A percentile compares a stretch with the other conserved stretches of the same genome.
Evolutionary conservation across 2,888 invertebrate genomes (phyloP).

Genomic region (Sesia bembeciformis): DNA sequence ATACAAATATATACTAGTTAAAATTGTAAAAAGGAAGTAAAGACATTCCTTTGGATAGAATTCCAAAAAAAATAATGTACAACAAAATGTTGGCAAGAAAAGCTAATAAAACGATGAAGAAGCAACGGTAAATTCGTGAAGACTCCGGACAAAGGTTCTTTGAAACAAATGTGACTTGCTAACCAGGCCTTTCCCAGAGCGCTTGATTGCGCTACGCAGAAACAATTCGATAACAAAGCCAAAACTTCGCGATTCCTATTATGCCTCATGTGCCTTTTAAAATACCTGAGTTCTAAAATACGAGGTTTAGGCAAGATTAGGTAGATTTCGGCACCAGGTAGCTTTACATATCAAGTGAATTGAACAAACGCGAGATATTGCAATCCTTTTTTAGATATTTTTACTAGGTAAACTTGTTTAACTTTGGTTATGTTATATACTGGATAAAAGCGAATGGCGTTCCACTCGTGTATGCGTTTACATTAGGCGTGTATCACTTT

Average conservation of each 20-base stretch:
- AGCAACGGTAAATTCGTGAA: constrained; percentile 48
- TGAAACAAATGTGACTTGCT: constrained; percentile 46
- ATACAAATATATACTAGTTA: not conserved
- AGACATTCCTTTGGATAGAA: not conserved
- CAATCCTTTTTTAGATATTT: not conserved
- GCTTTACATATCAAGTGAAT: not conserved
- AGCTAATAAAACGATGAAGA: constrained; percentile 57
- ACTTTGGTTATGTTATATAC: not conserved
- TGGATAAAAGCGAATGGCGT: not conserved
- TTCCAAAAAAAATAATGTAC: not conserved
- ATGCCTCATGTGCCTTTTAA: not conserved
- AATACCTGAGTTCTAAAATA: not conserved
- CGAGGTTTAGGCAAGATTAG: not conserved
- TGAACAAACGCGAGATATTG: not conserved
- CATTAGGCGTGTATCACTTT: not conserved
- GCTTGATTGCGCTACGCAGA: constrained; percentile 35
- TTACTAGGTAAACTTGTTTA: not conserved
- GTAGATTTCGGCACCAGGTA: not conserved
- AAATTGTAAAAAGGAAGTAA: not conserved
- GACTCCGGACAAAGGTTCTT: constrained; percentile 38
- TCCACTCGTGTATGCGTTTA: not conserved
- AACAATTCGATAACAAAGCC: constrained; percentile 15
- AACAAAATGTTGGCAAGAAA: constrained; percentile 25
- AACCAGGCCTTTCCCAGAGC: constrained; percentile 25
- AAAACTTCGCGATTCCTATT: not conserved